phyloP scores from a whole-genome alignment of 2,113 vertebrate genomes.

The Buteo buteo region DNA sequence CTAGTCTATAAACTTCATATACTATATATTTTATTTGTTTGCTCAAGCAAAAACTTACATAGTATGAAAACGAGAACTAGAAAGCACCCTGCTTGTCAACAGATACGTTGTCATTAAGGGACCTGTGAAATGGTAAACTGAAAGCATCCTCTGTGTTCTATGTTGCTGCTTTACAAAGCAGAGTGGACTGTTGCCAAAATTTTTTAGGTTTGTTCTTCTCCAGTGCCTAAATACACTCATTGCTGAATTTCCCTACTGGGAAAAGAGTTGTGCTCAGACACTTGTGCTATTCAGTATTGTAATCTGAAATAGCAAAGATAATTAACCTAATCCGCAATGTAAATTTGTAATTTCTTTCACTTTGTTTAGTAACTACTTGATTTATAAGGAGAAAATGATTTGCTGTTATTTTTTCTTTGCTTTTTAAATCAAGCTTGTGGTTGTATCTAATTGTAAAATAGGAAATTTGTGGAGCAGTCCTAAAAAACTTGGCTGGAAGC shows the following conservation, averaged over 20 bases:
- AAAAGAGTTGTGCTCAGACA: background rate
- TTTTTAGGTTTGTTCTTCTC: background rate
- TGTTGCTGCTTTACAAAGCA: background rate
- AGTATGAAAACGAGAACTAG: background rate
- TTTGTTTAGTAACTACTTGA: background rate
- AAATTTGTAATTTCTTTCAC: background rate
- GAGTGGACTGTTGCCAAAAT: background rate
- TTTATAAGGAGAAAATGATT: background rate
- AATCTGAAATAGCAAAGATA: background rate
- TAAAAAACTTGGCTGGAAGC: background rate
- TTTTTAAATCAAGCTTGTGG: background rate
- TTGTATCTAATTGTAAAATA: background rate
- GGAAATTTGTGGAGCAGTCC: background rate
- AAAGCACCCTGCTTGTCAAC: background rate
- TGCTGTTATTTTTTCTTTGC: background rate
- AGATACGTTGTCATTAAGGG: background rate
- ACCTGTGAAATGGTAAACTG: background rate
- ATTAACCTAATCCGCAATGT: background rate
- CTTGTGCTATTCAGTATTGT: background rate
- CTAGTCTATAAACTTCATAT: background rate
- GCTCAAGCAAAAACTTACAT: background rate
- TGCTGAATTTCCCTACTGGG: background rate
- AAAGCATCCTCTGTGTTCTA: background rate
- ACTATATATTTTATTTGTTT: background rate
- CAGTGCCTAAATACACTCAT: background rate